A percentile compares a stretch with the other conserved stretches of the same genome.
phyloP scores from a whole-genome alignment of 2,888 invertebrate genomes.

The Andrena chrysosceles region DNA sequence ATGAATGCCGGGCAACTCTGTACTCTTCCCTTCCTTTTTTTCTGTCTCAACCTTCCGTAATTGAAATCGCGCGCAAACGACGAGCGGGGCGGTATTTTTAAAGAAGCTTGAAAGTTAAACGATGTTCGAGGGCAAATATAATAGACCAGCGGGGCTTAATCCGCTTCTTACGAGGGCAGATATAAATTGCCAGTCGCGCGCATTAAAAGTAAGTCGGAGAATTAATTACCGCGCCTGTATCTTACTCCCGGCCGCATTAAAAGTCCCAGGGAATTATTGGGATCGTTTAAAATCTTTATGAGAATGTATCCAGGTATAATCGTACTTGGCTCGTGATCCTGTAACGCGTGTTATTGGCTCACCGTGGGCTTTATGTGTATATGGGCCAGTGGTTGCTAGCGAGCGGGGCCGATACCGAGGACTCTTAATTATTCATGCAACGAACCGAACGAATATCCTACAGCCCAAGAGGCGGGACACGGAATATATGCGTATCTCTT shows the following conservation, averaged over 20 bases:
- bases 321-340: constrained; percentile 37
- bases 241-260: constrained; percentile 50
- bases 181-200: constrained; percentile 34
- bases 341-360: constrained; percentile 52
- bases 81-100: constrained; percentile 1
- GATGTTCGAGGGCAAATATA: constrained; percentile 24
- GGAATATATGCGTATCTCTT: constrained; percentile 10
- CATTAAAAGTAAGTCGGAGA: constrained; percentile 43
- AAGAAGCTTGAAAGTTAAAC: constrained; percentile 14
- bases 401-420: constrained; percentile 35
- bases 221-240: constrained; percentile 54
- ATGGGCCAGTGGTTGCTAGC: constrained; percentile 50
- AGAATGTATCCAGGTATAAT: constrained; percentile 44
- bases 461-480: constrained; percentile 52
- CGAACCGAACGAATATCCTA: constrained; percentile 56
- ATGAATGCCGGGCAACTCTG: constrained; percentile 33
- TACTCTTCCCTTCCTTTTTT: constrained; percentile 30
- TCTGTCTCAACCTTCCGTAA: constrained; percentile 16
- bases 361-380: constrained; percentile 29
- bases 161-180: constrained; percentile 23
- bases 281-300: constrained; percentile 56
- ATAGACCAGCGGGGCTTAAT: constrained; percentile 37
- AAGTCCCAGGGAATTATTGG: constrained; percentile 54
- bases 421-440: constrained; percentile 70
- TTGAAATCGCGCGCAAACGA: constrained; percentile 46